These are phyloP conservation scores for Dicranocentrus wangi DNA, from an alignment of 2,888 invertebrate genomes.

Conservation along the genomic window DNA sequence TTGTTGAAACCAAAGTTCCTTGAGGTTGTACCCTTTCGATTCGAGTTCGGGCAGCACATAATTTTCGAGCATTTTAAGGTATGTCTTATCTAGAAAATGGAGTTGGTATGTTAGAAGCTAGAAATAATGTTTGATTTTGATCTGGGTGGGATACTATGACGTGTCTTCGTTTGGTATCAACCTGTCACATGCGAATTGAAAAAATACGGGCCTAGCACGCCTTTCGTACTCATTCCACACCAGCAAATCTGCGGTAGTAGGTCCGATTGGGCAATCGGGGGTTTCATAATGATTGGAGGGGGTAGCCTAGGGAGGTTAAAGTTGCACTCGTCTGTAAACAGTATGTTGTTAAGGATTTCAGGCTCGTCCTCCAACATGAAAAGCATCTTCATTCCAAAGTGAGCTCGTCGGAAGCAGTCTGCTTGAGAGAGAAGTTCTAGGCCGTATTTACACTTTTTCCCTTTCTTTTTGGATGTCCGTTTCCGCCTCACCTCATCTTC, in stretches of 20 bases:
- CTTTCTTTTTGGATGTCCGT: background rate
- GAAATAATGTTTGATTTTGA: background rate
- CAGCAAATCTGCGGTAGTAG: conserved; percentile 70
- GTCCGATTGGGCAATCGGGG: conserved; percentile 51
- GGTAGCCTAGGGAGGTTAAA: conserved; percentile 49
- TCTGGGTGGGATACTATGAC: conserved; percentile 16
- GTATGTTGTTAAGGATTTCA: conserved; percentile 59
- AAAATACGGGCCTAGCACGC: conserved; percentile 72
- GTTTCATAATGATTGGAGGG: conserved; percentile 23
- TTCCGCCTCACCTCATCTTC: background rate
- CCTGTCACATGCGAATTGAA: conserved; percentile 72
- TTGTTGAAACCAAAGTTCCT: conserved; percentile 59
- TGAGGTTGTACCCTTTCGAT: conserved; percentile 37
- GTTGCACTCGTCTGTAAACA: conserved; percentile 72
- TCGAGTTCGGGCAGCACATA: conserved; percentile 67
- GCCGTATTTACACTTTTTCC: conserved; percentile 13
- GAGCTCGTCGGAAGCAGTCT: conserved; percentile 63
- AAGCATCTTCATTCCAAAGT: conserved; percentile 66
- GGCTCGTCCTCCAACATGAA: conserved; percentile 63
- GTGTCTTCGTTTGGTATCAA: conserved; percentile 12
- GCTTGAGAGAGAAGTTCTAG: conserved; percentile 56
- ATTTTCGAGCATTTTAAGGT: conserved; percentile 69
- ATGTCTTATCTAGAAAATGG: conserved; percentile 64
- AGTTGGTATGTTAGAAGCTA: no score
- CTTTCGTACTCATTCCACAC: conserved; percentile 69